Conservation (phyloP, 1,140 invertebrate species). For the Aphaenogaster rudis region DNA sequence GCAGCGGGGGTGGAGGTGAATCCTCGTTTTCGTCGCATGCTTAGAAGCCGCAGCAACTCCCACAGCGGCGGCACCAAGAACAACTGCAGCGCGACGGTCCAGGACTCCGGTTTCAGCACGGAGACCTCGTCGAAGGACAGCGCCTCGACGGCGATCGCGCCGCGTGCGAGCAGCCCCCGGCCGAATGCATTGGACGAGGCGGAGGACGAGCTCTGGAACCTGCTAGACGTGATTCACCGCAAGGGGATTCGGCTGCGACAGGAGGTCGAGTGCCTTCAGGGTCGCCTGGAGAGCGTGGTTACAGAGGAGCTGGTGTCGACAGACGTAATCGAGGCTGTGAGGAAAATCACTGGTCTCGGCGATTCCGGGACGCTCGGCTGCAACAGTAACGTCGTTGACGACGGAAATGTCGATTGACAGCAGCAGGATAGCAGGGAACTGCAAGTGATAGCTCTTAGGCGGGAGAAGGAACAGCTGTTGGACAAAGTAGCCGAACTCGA, state of each 20-base stretch:
- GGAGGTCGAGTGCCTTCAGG: constrained; percentile 90
- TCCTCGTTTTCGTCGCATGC: constrained; percentile 87
- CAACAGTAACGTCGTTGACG: too few relatives aligned
- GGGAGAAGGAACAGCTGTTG: too few relatives aligned
- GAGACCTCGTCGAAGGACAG: constrained; percentile 93
- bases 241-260: constrained; percentile 92
- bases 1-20: constrained; percentile 85
- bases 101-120: constrained; percentile 95
- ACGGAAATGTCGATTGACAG: too few relatives aligned
- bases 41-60: constrained; percentile 89
- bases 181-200: constrained; percentile 86
- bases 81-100: constrained; percentile 89
- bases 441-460: too few relatives aligned
- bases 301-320: constrained; percentile 86
- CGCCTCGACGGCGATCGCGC: constrained; percentile 85
- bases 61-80: constrained; percentile 88
- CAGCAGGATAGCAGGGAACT: too few relatives aligned
- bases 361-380: too few relatives aligned
- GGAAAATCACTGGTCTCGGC: constrained; percentile 76
- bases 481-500: too few relatives aligned
- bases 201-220: constrained; percentile 94
- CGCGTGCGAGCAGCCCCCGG: constrained; percentile 85
- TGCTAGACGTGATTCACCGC: constrained; percentile 94
- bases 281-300: constrained; percentile 83
- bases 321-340: constrained; percentile 84